Conservation (phyloP, 2,797 vertebrate genomes). For the Cheirogaleus major region DNA sequence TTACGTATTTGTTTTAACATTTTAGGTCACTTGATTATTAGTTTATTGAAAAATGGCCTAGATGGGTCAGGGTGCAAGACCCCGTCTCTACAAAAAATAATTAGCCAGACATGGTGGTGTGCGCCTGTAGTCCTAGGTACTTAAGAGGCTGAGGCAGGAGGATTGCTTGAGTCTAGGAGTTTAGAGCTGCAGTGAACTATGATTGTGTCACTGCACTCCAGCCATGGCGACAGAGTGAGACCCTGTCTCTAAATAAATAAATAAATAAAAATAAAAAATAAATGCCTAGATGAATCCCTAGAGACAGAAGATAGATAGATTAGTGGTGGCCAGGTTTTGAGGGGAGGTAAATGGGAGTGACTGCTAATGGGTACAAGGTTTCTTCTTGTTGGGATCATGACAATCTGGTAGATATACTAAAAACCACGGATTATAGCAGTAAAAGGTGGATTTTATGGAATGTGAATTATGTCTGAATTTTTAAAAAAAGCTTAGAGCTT, state of each 20-base stretch:
- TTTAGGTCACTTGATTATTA: not conserved
- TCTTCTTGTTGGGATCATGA: not conserved
- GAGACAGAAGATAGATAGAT: not conserved
- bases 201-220: too few relatives aligned
- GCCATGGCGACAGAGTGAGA: too few relatives aligned
- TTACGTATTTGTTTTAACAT: not conserved
- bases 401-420: not conserved
- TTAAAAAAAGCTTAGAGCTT: not conserved
- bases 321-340: accelerated
- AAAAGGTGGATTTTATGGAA: not conserved
- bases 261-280: not conserved
- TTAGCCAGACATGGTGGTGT: too few relatives aligned
- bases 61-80: too few relatives aligned
- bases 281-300: not conserved
- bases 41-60: not conserved
- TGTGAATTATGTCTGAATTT: not conserved
- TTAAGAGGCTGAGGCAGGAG: too few relatives aligned
- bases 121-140: too few relatives aligned
- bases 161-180: too few relatives aligned
- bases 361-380: accelerated
- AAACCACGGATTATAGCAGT: not conserved
- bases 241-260: too few relatives aligned
- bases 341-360: too few relatives aligned
- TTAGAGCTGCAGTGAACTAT: too few relatives aligned
- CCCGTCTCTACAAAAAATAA: too few relatives aligned